Base-by-base conservation (phyloP, 1,140 invertebrate genomes). In the Stenopsyche tienmushanensis region DNA sequence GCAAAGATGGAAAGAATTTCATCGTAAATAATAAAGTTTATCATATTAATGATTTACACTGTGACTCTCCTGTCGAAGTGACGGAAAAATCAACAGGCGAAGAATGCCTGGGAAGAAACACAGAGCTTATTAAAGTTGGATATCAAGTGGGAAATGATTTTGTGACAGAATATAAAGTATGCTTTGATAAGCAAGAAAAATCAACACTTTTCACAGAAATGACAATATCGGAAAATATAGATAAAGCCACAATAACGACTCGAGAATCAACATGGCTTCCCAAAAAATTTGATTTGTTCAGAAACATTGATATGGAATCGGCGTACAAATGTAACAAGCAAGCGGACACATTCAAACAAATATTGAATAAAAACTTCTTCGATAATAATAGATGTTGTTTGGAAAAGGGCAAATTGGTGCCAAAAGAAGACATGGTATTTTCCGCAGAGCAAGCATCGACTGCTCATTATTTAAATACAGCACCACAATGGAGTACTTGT, bases 401-500 rank as follows among this genome's bases (percentile, higher is more conserved):
- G 60, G 65, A 62, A 3, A 76, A 72, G 60, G 71, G 71, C 20
- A 75, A 77, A 59, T 64, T 80, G 21, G 72, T 80, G 1, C 74
- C 67, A 65, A 65, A 75, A 0, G 65, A 57, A 7, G 76, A 79
- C 67, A 62, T 78, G 3, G 20, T 66, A 8, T 75, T 74, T 23
- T 73, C 73, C 18, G 15, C 76, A 15, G 50, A 73, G n/a, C 73
- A 75, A 62, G 47, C 68, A 3, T 65, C 74, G 0, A 73, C 77
- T 3, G 75, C 69, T 44, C 72, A 66, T 54, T 72, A 74, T 67
- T 66, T 77, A 17, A 80, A 78, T 66, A 55, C 74, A 3, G 71
- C 76, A 10, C 77, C 78, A 17, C 75, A 77, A 24, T 80, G 76
- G 76, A 76, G 73, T 52, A 71, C 73, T 18, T 80, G 76, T 65